Percentiles rank a stretch among this genome's conserved stretches.
Evolutionary conservation across 1,140 invertebrate genomes (phyloP).

Genomic region (Drosophila bocki): DNA sequence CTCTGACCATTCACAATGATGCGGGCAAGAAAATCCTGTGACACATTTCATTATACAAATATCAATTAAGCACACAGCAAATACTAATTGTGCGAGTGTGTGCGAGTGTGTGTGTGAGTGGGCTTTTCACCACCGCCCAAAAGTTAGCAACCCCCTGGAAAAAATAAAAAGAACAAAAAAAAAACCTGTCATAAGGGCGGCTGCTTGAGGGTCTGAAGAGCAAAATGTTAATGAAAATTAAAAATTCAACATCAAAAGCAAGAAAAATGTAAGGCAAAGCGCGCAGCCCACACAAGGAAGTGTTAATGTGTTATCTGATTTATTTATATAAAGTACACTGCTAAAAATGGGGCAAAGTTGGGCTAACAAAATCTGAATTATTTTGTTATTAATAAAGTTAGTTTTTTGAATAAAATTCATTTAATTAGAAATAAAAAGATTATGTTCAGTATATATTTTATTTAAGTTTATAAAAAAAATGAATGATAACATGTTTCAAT

Average conservation of each 20-base stretch:
- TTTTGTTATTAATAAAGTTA: neutral
- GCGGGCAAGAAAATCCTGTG: conserved; percentile 72
- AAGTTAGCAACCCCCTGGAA: conserved; percentile 38
- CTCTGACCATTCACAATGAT: conserved; percentile 42
- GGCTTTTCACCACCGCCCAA: conserved; percentile 25
- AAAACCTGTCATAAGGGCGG: conserved; percentile 55
- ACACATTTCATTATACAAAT: conserved; percentile 82
- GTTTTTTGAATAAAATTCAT: neutral
- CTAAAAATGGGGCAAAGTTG: neutral
- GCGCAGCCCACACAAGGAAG: conserved; percentile 41
- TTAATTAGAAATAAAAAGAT: neutral
- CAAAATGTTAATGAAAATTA: conserved; percentile 75
- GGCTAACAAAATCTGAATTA: neutral
- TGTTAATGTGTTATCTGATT: conserved; percentile 83
- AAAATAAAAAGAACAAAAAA: neutral
- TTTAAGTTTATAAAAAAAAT: neutral
- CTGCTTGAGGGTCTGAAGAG: conserved; percentile 22
- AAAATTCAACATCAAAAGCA: conserved; percentile 83
- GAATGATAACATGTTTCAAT: too few species aligned
- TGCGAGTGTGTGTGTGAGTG: conserved; percentile 13
- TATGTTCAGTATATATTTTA: neutral
- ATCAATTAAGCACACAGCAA: conserved; percentile 79
- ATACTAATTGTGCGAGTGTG: conserved; percentile 61
- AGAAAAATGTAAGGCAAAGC: conserved; percentile 57
- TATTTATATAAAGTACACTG: conserved; percentile 67